Evolutionary conservation across 2,888 invertebrate species (phyloP).

Genomic region (Zeuzera pyrina): DNA sequence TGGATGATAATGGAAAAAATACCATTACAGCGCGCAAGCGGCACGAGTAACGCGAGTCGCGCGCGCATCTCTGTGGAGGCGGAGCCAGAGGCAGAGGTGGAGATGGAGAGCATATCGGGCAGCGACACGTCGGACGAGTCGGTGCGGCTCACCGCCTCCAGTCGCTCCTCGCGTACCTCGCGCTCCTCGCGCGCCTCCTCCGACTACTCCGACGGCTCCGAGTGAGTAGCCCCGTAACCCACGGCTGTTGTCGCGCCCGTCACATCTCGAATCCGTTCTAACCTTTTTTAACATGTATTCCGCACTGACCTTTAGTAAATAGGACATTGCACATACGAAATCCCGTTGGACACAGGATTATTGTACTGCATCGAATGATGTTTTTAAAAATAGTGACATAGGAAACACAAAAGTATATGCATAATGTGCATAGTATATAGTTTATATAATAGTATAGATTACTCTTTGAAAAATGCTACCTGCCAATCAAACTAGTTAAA

Average conservation of each 20-base stretch:
- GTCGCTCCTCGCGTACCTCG: constrained; percentile 9
- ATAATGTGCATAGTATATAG: no score
- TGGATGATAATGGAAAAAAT: not conserved
- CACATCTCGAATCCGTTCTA: no score
- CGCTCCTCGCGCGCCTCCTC: constrained; percentile 16
- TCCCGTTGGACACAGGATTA: no score
- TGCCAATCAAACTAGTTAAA: no score
- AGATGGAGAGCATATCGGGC: constrained; percentile 24
- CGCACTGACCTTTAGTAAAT: no score
- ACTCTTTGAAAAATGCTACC: no score
- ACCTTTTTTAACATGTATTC: no score
- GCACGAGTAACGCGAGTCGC: not conserved
- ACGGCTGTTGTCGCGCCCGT: not conserved
- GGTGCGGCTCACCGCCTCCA: constrained; percentile 31
- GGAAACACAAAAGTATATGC: no score
- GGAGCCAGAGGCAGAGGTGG: constrained; percentile 19
- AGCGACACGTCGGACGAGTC: constrained; percentile 44
- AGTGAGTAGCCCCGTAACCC: constrained; percentile 9
- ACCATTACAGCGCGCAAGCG: not conserved
- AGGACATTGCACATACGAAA: no score
- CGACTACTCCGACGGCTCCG: constrained; percentile 25
- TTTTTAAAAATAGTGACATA: no score
- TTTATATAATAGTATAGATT: no score
- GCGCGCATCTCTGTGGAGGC: constrained; percentile 13
- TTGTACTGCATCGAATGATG: no score